Evolutionary conservation across 2,797 vertebrate species (phyloP), one percentile per base, ranked within the genome.

Genomic region (Anabacerthia variegaticeps): DNA sequence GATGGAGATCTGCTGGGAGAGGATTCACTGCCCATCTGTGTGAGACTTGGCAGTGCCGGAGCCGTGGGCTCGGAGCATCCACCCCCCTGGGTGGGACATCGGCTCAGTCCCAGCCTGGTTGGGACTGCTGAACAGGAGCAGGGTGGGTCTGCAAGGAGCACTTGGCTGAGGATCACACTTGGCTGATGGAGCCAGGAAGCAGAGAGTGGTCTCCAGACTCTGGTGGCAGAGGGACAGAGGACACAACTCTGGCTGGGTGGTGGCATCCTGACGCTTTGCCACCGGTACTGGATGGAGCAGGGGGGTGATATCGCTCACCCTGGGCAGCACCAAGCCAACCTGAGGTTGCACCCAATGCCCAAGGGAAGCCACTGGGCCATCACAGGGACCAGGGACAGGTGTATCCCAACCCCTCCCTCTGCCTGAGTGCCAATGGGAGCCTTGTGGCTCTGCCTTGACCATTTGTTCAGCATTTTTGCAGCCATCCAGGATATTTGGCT

Each of bases 321-420:
- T 1, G 1, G 12, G 22, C 3, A 11, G 43, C 9, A 27, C 37
- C 0, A 2, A 56, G 24, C 39, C 4, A 6, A 8, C 17, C 28
- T 24, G 30, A 18, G 12, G 67, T 22, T 41, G 27, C 72, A 34
- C 56, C 23, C 3, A 1, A 7, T 34, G 22, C 12, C 32, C 18
- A 1, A 9, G 21, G 30, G n/a, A 9, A 51, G 19, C 8, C 79
- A 43, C 28, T 1, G 0, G 32, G 48, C 30, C 87, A 46, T 30
- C 0, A 0, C 10, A 20, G 48, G n/a, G 23, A 44, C 32, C 43
- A 46, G 63, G 43, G 24, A 24, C 22, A 18, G 32, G 23, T 18
- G 27, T 30, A 56, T 15, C 48, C 22, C 63, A 55, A 41, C 30
- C 32, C 13, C 73, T 78, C 32, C 28, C 18, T 43, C 39, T 58